phyloP scores from a whole-genome alignment of 2,797 vertebrate genomes.

The Sebastes nivosus region DNA sequence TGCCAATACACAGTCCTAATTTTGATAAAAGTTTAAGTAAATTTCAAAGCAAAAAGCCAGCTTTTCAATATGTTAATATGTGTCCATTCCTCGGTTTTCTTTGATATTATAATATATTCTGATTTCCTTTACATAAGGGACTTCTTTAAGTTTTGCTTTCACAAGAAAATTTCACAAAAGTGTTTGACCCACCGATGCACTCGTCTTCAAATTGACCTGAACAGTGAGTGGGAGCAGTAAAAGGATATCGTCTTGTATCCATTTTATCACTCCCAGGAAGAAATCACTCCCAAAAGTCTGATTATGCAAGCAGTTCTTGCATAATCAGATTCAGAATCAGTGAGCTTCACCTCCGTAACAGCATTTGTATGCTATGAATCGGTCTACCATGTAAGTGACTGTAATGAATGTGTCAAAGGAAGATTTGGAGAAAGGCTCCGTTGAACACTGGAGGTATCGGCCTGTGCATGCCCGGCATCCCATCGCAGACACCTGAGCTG shows the following conservation, averaged over 20 bases:
- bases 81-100: background rate
- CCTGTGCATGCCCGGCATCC: constrained; percentile 41
- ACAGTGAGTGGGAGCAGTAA: constrained; percentile 39
- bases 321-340: constrained; percentile 40
- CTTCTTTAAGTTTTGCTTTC: background rate
- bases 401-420: constrained; percentile 45
- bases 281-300: constrained; percentile 22
- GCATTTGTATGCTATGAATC: constrained; percentile 40
- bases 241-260: constrained; percentile 18
- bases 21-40: background rate
- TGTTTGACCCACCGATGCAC: constrained; percentile 15
- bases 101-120: background rate
- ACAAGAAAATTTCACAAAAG: constrained; percentile 15
- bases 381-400: constrained; percentile 22
- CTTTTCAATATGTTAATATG: background rate
- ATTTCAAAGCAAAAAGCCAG: background rate
- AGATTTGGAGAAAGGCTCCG: constrained; percentile 14
- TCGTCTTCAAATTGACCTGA: constrained; percentile 8
- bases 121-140: background rate
- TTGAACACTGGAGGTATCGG: constrained; percentile 17
- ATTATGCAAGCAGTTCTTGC: constrained; percentile 44
- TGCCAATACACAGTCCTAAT: background rate
- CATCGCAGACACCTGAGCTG: constrained; percentile 50
- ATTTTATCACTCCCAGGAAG: constrained; percentile 32
- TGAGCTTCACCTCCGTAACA: constrained; percentile 28